These are phyloP conservation scores for Brachionus rotundiformis DNA, from an alignment of 1,140 invertebrate genomes.

Conservation along the genomic window DNA sequence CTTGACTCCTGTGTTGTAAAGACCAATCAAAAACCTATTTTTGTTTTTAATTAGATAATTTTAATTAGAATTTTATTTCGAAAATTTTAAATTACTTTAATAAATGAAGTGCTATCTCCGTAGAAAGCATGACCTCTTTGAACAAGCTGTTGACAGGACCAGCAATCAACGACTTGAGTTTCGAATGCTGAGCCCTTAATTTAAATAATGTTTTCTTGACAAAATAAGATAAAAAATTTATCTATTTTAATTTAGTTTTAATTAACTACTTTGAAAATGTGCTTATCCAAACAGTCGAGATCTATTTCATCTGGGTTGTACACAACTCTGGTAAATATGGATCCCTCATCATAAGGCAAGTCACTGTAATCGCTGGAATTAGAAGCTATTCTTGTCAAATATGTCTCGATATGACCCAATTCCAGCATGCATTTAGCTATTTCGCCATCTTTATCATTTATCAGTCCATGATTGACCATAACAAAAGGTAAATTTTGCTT, in stretches of 20 bases:
- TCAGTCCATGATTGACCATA: conserved; percentile 31
- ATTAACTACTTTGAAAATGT: conserved; percentile 16
- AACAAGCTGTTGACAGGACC: conserved; percentile 37
- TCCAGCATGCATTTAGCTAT: conserved; percentile 43
- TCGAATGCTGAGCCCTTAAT: conserved; percentile 32
- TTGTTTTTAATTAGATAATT: background rate
- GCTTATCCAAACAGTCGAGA: conserved; percentile 30
- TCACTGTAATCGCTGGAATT: conserved; percentile 21
- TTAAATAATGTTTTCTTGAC: conserved; percentile 23
- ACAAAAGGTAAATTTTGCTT: conserved; percentile 40
- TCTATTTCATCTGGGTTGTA: conserved; percentile 49
- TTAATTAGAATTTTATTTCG: background rate
- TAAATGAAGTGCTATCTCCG: conserved; percentile 27
- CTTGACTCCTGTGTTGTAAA: conserved; percentile 16
- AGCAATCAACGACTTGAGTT: background rate
- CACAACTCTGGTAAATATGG: conserved; percentile 15
- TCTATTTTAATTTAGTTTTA: background rate
- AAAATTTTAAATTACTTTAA: conserved; percentile 43
- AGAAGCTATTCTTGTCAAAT: conserved; percentile 30
- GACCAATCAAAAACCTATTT: conserved; percentile 17
- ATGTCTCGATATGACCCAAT: conserved; percentile 35
- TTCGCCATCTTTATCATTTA: conserved; percentile 45
- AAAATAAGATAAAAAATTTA: conserved; percentile 9
- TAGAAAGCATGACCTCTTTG: conserved; percentile 30
- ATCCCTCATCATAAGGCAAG: conserved; percentile 45